Evolutionary conservation across 2,113 vertebrate genomes (phyloP).

Genomic region (Candoia aspera): DNA sequence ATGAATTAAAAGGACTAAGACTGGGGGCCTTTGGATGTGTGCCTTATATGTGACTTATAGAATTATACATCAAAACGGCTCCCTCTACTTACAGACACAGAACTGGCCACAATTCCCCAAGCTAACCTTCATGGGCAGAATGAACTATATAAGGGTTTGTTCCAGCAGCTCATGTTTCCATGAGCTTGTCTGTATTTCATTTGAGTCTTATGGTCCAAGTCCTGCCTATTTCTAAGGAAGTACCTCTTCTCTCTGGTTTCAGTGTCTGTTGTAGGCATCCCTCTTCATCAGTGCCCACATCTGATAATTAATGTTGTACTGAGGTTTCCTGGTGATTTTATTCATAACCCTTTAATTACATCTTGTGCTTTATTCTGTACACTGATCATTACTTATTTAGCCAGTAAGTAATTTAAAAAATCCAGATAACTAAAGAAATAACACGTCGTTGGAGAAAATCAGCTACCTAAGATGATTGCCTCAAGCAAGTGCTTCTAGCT

Average conservation of each 20-base stretch:
- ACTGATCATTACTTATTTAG: not conserved
- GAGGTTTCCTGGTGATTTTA: not conserved
- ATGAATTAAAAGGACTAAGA: no score
- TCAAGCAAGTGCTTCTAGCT: not conserved
- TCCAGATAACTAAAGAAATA: not conserved
- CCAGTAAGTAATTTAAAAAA: not conserved
- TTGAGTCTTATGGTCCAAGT: not conserved
- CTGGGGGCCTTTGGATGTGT: not conserved
- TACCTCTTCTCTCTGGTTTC: not conserved
- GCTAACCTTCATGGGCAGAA: not conserved
- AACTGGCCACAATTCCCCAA: not conserved
- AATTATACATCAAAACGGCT: not conserved
- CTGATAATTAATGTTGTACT: not conserved
- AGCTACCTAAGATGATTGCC: not conserved
- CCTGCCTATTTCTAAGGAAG: not conserved
- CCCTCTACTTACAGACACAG: not conserved
- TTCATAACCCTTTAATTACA: not conserved
- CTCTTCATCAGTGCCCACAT: not conserved
- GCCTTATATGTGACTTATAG: not conserved
- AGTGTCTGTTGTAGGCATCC: not conserved
- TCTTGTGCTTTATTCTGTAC: not conserved
- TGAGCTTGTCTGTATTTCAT: not conserved
- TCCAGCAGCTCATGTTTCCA: not conserved
- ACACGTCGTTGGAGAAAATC: not conserved
- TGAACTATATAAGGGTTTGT: not conserved